Conservation (phyloP, 2,113 vertebrate species). For the Sturnus vulgaris region DNA sequence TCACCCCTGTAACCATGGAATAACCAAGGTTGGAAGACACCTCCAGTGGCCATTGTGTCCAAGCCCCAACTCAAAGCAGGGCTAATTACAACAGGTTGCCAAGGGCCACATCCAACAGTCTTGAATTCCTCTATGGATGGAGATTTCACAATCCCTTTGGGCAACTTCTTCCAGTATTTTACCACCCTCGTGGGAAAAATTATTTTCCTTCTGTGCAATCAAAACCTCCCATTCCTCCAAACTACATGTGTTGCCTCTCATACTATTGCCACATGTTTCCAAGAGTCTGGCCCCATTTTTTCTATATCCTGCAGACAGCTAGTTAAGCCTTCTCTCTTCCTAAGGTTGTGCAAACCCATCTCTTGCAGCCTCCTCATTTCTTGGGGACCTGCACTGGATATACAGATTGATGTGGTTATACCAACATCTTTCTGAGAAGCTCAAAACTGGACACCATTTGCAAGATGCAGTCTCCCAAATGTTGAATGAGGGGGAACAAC, state of each 20-base stretch:
- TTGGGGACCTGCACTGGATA: neutral
- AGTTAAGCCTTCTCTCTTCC: neutral
- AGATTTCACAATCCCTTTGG: neutral
- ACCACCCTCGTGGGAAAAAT: neutral
- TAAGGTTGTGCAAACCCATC: neutral
- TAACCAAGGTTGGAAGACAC: neutral
- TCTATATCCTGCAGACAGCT: neutral
- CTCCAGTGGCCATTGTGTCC: fast-evolving
- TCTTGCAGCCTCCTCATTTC: neutral
- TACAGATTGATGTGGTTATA: neutral
- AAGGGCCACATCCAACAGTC: fast-evolving
- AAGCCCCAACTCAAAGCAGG: neutral
- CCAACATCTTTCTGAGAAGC: neutral
- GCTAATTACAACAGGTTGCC: neutral
- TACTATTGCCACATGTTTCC: neutral
- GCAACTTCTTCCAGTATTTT: neutral
- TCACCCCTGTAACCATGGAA: neutral
- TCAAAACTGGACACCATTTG: neutral
- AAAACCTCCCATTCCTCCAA: neutral
- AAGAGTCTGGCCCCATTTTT: neutral
- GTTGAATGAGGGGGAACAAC: neutral
- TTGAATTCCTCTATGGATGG: neutral
- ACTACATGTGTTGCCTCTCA: neutral
- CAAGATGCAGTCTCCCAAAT: neutral
- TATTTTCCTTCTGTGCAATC: neutral